phyloP scores from a whole-genome alignment of 1,140 invertebrate genomes.

The Rhynchophorus ferrugineus region DNA sequence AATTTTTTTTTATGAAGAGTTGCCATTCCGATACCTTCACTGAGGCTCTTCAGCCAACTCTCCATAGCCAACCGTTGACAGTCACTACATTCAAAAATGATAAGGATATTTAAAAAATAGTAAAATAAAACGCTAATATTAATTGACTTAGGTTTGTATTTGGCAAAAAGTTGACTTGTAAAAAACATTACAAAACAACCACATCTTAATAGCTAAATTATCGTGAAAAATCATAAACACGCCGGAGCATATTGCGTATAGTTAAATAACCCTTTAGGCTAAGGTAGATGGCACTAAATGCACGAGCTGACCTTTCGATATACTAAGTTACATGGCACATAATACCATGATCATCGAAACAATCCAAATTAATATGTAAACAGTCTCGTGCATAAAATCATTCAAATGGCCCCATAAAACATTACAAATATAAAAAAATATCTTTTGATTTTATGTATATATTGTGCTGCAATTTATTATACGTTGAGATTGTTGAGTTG shows the following conservation, averaged over 20 bases:
- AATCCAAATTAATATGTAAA: too few relatives aligned
- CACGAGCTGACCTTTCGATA: too few relatives aligned
- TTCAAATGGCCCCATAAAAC: slow-evolving; percentile 24
- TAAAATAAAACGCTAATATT: slow-evolving; percentile 9
- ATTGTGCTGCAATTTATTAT: slow-evolving; percentile 16
- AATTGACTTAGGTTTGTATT: slow-evolving; percentile 34
- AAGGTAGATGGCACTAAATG: slow-evolving; percentile 12
- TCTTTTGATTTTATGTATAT: slow-evolving; percentile 9
- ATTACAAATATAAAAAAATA: slow-evolving; percentile 19
- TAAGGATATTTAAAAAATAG: too few relatives aligned
- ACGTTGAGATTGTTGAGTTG: not conserved
- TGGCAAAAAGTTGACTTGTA: slow-evolving; percentile 31
- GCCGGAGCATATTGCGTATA: slow-evolving; percentile 6
- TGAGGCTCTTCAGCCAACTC: too few relatives aligned
- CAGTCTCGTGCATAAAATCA: slow-evolving; percentile 6
- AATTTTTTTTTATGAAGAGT: too few relatives aligned
- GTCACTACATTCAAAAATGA: too few relatives aligned
- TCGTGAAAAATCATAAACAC: slow-evolving; percentile 20
- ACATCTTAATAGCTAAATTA: slow-evolving; percentile 18
- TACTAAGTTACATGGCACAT: too few relatives aligned
- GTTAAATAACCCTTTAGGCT: slow-evolving; percentile 12
- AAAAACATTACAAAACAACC: slow-evolving; percentile 26
- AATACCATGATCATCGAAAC: too few relatives aligned
- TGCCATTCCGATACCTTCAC: too few relatives aligned
- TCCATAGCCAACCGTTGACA: too few relatives aligned